Conservation (phyloP, 2,888 invertebrate genomes). For the Pecten maximus region DNA sequence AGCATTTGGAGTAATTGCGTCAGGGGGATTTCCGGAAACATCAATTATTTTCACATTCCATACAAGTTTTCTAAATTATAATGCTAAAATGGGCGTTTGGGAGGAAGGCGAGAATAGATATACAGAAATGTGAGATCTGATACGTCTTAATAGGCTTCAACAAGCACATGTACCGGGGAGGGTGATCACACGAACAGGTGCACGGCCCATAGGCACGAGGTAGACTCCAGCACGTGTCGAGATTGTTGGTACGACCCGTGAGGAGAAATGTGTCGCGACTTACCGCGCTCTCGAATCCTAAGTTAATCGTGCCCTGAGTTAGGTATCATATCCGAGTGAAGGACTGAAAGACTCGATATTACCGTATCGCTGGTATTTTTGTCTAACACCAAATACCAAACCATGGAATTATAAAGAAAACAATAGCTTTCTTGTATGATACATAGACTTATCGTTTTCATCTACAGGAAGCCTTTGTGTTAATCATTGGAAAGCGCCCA, state of each 20-base stretch:
- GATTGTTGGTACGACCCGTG: neutral
- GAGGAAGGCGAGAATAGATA: neutral
- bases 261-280: neutral
- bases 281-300: neutral
- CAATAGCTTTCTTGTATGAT: neutral
- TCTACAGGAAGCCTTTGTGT: neutral
- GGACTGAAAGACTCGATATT: neutral
- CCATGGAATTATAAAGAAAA: neutral
- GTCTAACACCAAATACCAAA: neutral
- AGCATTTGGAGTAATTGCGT: neutral
- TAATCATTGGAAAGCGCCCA: slow-evolving; percentile 14
- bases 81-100: neutral
- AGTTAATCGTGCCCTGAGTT: neutral
- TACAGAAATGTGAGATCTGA: neutral
- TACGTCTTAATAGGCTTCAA: neutral
- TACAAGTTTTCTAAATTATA: slow-evolving; percentile 11
- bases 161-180: neutral
- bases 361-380: neutral
- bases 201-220: neutral
- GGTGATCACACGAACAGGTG: neutral
- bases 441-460: slow-evolving; percentile 8
- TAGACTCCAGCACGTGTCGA: neutral
- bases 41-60: slow-evolving; percentile 33
- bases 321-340: neutral
- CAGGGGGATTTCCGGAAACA: neutral